Conservation (phyloP, 2,797 vertebrate species). For the Sphenopsis melanotis region DNA sequence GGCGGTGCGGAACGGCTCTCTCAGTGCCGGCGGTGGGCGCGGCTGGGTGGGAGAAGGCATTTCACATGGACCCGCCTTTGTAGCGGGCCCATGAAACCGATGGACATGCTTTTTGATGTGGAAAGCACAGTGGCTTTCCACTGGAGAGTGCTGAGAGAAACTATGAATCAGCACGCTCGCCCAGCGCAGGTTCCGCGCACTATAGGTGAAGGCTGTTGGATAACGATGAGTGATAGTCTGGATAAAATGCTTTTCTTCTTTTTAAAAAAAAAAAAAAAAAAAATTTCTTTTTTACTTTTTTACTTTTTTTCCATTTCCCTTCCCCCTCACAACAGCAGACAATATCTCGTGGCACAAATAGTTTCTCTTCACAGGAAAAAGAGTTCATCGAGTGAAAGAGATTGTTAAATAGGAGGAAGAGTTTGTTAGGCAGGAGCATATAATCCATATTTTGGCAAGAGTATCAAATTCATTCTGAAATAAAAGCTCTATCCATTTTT, state of each 20-base stretch:
- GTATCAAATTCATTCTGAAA: slow-evolving; percentile 67
- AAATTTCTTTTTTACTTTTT: neutral
- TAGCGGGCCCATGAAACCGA: neutral
- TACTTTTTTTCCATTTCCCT: rapidly evolving
- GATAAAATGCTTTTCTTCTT: neutral
- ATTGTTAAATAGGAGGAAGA: slow-evolving; percentile 14
- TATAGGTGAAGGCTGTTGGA: neutral
- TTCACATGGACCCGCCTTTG: neutral
- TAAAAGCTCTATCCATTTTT: slow-evolving; percentile 71
- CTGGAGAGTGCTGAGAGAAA: neutral
- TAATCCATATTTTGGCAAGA: slow-evolving; percentile 69
- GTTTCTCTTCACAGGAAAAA: neutral
- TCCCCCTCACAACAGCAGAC: rapidly evolving
- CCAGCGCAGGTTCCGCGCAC: neutral
- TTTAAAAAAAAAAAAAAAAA: neutral
- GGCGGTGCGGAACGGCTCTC: neutral
- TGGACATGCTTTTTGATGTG: neutral
- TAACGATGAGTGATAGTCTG: neutral
- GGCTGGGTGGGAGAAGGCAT: neutral
- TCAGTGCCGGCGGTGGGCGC: neutral
- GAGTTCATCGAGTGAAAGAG: slow-evolving; percentile 1
- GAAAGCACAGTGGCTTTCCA: neutral
- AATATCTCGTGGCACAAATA: neutral
- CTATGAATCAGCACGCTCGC: neutral
- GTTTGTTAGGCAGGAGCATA: neutral